phyloP scores from a whole-genome alignment of 1,140 invertebrate species.

The Nephila pilipes region DNA sequence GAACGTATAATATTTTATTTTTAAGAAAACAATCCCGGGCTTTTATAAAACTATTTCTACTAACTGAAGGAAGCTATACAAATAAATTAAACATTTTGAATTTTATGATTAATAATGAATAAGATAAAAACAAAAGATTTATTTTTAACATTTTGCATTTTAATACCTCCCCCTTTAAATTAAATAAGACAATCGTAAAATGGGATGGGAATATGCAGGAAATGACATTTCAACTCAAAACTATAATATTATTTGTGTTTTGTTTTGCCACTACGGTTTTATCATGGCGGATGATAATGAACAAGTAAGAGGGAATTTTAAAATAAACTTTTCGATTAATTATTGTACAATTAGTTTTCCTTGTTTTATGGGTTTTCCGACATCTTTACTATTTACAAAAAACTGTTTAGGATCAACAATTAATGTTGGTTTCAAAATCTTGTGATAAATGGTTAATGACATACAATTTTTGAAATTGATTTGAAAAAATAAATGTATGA shows the following conservation, averaged over 20 bases:
- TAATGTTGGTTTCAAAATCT: too few relatives aligned
- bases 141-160: not conserved
- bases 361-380: too few relatives aligned
- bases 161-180: not conserved
- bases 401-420: too few relatives aligned
- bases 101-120: not conserved
- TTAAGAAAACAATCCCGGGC: too few relatives aligned
- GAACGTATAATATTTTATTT: too few relatives aligned
- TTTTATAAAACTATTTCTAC: too few relatives aligned
- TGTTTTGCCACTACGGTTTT: not conserved
- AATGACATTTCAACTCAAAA: not conserved
- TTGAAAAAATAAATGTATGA: too few relatives aligned
- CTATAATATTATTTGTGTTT: not conserved
- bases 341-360: too few relatives aligned
- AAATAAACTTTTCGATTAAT: not conserved
- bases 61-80: too few relatives aligned
- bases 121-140: not conserved
- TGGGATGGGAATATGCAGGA: not conserved
- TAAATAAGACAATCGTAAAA: not conserved
- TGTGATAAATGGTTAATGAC: too few relatives aligned
- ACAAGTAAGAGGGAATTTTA: slow-evolving; percentile 80
- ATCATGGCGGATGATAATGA: slow-evolving; percentile 82
- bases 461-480: too few relatives aligned
- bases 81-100: not conserved
- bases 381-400: too few relatives aligned